Percentiles rank a stretch among this genome's conserved stretches.
Conservation (phyloP, 2,888 invertebrate genomes). For the Pseudococcus longispinus region DNA sequence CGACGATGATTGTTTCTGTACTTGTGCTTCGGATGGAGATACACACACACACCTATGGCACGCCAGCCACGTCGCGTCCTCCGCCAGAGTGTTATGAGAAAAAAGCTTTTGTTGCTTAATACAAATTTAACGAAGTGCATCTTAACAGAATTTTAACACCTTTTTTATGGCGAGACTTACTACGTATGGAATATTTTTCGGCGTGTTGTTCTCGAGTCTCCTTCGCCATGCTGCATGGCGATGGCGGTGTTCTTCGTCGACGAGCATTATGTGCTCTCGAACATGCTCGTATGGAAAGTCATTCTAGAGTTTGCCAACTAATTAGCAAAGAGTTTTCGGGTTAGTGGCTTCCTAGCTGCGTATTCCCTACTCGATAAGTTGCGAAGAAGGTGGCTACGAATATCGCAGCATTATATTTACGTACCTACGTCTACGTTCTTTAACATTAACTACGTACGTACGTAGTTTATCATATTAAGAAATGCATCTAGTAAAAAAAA, state of each 20-base stretch:
- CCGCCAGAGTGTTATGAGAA: background rate
- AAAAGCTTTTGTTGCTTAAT: conserved; percentile 14
- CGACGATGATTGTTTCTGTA: conserved; percentile 5
- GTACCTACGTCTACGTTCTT: background rate
- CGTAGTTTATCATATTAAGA: background rate
- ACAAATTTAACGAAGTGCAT: conserved; percentile 28
- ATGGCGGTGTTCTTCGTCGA: background rate
- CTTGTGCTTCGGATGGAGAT: background rate
- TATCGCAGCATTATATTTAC: background rate
- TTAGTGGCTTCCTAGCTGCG: background rate
- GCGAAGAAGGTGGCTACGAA: background rate
- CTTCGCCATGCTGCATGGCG: background rate
- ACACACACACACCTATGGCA: background rate
- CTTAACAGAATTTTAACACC: conserved; percentile 31
- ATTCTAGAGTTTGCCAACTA: background rate
- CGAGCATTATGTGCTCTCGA: background rate
- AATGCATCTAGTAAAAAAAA: background rate
- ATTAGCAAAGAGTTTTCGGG: background rate
- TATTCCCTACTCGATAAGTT: background rate
- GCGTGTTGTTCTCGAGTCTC: background rate
- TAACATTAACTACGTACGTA: too few species aligned
- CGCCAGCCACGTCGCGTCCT: background rate
- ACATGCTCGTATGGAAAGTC: background rate
- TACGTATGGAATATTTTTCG: conserved; percentile 6
- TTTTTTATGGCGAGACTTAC: background rate